phyloP scores from a whole-genome alignment of 2,888 invertebrate species.

The Napeogenes sylphis region DNA sequence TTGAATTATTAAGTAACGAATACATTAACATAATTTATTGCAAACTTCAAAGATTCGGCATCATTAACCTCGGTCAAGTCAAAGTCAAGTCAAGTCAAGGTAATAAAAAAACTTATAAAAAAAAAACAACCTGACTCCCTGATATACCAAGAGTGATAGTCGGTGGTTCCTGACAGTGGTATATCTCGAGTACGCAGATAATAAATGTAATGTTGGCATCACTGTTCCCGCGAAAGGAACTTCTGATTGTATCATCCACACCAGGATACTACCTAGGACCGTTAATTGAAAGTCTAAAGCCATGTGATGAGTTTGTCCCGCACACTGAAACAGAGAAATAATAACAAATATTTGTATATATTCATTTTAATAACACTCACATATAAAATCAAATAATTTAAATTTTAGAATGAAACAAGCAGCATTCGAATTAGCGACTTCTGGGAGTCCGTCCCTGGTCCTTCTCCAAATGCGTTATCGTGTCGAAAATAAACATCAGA shows the following conservation, averaged over 20 bases:
- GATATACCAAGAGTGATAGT: constrained; percentile 80
- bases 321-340: constrained; percentile 76
- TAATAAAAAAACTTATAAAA: neutral
- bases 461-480: too few species aligned
- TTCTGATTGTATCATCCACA: constrained; percentile 78
- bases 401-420: too few species aligned
- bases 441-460: too few species aligned
- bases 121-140: constrained; percentile 80
- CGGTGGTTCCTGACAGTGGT: constrained; percentile 78
- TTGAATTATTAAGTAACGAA: too few species aligned
- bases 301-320: constrained; percentile 85
- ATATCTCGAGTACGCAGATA: constrained; percentile 81
- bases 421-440: too few species aligned
- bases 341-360: neutral
- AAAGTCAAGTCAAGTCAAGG: neutral
- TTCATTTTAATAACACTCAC: neutral
- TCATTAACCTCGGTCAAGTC: too few species aligned
- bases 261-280: constrained; percentile 79
- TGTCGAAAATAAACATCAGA: too few species aligned
- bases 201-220: constrained; percentile 74
- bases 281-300: constrained; percentile 86
- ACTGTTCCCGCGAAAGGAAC: constrained; percentile 75
- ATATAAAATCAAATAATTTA: too few species aligned
- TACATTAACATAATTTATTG: too few species aligned
- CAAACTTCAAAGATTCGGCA: too few species aligned